Conservation (phyloP, 1,140 invertebrate genomes). For the Tetragonula clypearis region DNA sequence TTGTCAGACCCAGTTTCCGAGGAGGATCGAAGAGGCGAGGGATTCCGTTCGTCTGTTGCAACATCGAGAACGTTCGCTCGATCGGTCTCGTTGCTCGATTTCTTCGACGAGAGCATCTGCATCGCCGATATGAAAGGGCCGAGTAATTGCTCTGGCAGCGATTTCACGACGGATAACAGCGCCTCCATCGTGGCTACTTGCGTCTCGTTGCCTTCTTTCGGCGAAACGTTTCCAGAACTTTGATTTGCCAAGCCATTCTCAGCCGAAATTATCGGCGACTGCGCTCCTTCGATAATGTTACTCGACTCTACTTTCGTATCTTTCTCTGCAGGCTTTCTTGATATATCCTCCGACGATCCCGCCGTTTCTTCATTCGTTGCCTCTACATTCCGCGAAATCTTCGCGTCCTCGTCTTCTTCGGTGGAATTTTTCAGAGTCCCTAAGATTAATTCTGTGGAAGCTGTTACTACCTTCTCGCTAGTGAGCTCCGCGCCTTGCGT, state of each 20-base stretch:
- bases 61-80: slow-evolving; percentile 13
- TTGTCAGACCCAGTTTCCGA: neutral
- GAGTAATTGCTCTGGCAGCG: slow-evolving; percentile 76
- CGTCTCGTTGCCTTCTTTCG: slow-evolving; percentile 26
- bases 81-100: slow-evolving; percentile 14
- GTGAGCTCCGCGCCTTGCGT: no score
- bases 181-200: slow-evolving; percentile 68
- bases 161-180: slow-evolving; percentile 74
- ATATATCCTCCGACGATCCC: neutral
- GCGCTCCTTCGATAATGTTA: neutral
- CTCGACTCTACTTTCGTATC: neutral
- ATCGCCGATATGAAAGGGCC: slow-evolving; percentile 73
- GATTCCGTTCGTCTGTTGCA: no score
- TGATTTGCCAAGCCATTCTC: neutral
- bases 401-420: no score
- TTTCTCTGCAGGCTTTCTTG: neutral
- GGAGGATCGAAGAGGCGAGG: neutral
- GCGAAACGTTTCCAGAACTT: no score
- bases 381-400: neutral
- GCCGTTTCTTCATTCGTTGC: neutral
- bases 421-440: neutral
- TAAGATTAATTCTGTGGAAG: neutral
- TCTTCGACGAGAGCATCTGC: slow-evolving; percentile 70
- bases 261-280: neutral
- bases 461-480: neutral